These are phyloP conservation scores for Phyllotis vaccarum DNA, from an alignment of 2,797 vertebrate species.

Conservation along the genomic window DNA sequence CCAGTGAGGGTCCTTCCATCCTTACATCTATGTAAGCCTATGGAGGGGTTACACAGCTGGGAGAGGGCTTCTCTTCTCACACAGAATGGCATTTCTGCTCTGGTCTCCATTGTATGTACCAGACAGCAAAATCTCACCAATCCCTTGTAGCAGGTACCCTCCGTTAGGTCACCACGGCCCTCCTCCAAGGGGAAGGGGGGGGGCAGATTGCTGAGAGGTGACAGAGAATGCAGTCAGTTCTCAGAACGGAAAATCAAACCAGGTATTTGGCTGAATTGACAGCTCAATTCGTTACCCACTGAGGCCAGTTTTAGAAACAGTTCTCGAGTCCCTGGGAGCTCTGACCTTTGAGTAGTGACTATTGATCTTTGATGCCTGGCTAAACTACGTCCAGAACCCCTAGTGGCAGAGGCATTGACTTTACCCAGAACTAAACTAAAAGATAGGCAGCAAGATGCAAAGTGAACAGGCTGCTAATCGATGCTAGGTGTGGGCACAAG, in stretches of 20 bases:
- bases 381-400: not conserved
- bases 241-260: slow-evolving; percentile 26
- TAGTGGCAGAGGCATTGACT: not conserved
- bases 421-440: not conserved
- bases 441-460: not conserved
- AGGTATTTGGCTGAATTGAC: not conserved
- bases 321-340: not conserved
- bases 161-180: not conserved
- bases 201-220: not conserved
- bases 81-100: not conserved
- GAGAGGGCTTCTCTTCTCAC: not conserved
- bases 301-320: slow-evolving; percentile 35
- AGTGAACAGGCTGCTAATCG: fast-evolving
- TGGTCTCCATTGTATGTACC: fast-evolving
- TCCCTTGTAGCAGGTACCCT: not conserved
- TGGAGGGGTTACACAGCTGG: fast-evolving
- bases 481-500: fast-evolving
- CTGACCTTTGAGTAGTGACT: not conserved
- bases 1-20: not conserved
- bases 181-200: not conserved
- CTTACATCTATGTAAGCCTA: not conserved
- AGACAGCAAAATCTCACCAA: not conserved
- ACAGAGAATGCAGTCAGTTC: not conserved
- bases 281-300: not conserved
- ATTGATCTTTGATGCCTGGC: not conserved